These are phyloP conservation scores for Lasius fuliginosus DNA, from an alignment of 2,888 invertebrate genomes.

Conservation along the genomic window DNA sequence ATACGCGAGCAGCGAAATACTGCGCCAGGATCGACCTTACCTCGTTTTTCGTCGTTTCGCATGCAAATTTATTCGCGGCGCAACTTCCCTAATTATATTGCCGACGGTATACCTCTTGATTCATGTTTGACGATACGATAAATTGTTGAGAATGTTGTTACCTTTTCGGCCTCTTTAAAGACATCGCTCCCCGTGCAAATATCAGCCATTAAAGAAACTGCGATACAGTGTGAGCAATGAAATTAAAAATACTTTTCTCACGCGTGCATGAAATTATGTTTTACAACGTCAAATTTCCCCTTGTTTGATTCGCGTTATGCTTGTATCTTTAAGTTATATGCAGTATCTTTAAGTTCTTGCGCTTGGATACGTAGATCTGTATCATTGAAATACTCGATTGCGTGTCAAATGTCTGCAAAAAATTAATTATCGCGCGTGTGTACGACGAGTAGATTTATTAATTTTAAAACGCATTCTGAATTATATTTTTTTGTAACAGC, in stretches of 20 bases:
- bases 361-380: constrained; percentile 17
- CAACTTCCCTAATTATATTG: constrained; percentile 52
- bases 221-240: constrained; percentile 32
- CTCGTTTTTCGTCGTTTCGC: constrained; percentile 66
- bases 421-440: not conserved
- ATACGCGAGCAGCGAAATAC: constrained; percentile 76
- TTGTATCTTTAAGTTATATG: constrained; percentile 42
- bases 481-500: constrained; percentile 46
- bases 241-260: constrained; percentile 2
- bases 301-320: constrained; percentile 36
- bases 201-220: constrained; percentile 42
- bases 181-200: constrained; percentile 38
- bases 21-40: constrained; percentile 73
- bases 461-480: constrained; percentile 5
- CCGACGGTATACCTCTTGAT: constrained; percentile 54
- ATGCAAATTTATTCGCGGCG: constrained; percentile 57
- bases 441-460: constrained; percentile 7
- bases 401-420: constrained; percentile 18
- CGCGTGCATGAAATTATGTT: constrained; percentile 21
- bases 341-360: constrained; percentile 17
- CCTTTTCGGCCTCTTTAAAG: constrained; percentile 33
- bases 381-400: constrained; percentile 33
- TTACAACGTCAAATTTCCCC: constrained; percentile 26
- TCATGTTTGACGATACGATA: constrained; percentile 53
- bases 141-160: constrained; percentile 54